Base-by-base conservation (phyloP, 2,113 vertebrate genomes). In the Quiscalus mexicanus region DNA sequence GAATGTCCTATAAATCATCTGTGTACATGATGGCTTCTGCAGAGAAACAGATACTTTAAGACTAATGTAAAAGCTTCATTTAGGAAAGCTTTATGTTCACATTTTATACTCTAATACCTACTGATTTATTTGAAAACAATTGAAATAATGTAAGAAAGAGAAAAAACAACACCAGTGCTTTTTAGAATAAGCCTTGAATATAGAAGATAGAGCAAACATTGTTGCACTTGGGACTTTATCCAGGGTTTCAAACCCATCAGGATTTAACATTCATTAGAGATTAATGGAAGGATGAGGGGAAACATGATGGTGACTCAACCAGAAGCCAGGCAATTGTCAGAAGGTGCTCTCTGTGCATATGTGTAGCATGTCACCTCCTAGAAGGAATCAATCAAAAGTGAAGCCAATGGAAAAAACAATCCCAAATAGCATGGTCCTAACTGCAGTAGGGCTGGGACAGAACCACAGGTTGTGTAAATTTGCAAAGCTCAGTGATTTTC, bases 341-440 rank as follows among this genome's bases (percentile, higher is more conserved):
- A 89, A 27, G 27, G 9, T 77, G 13, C 27, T 94, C 45, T 82
- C 13, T 15, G 4, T 31, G 44, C 15, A 44, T 4, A 6, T 31
- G 15, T 14, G 31, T 37, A 20, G 18, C 52, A 44, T 5, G 14
- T 68, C 33, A 41, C 8, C 49, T 67, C 16, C 35, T 23, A 28
- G 41, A 91, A 78, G 33, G 39, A 65, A 58, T 45, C 45, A 53
- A n/a, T 62, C 42, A 56, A 30, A 96, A 76, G 22, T 6, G 8
- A 76, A 80, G 17, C n/a, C 20, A 5, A 9, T 22, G 28, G 17
- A 2, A 68, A 91, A 91, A 77, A 11, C 20, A 89, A 95, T 19
- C 18, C 18, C 23, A 19, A 15, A 8, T 1, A 33, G 0, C 10
- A 31, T 6, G 3, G 3, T 74, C 20, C 6, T 74, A 44, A 23